These are phyloP conservation scores for Protobothrops flavoviridis DNA, from an alignment of 2,113 vertebrate genomes.

Conservation along the genomic window DNA sequence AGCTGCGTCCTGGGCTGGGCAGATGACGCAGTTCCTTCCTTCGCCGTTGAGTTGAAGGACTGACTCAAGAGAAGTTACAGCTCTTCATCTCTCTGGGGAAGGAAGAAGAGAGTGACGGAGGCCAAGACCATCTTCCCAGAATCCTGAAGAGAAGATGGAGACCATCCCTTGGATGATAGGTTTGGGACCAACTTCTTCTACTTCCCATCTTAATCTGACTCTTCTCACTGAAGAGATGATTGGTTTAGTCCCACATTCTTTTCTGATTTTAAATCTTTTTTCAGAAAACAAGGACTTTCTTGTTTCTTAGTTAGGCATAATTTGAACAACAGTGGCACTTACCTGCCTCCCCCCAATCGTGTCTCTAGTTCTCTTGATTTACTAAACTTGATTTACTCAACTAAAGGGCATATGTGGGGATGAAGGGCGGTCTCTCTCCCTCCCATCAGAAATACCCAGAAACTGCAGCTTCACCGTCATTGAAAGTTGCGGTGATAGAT, in stretches of 20 bases:
- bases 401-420: not conserved
- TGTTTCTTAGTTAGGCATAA: not conserved
- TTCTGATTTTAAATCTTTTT: not conserved
- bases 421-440: too few species aligned
- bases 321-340: not conserved
- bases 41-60: rapidly evolving
- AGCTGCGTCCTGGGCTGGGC: too few species aligned
- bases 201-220: not conserved
- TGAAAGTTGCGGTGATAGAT: too few species aligned
- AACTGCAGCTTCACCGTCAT: not conserved
- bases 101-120: not conserved
- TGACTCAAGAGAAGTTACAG: not conserved
- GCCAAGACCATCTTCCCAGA: too few species aligned
- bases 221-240: not conserved
- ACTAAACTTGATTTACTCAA: not conserved
- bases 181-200: not conserved
- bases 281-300: not conserved
- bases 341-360: not conserved
- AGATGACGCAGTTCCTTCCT: not conserved
- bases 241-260: not conserved
- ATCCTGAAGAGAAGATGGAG: not conserved
- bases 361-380: not conserved
- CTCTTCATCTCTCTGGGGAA: not conserved
- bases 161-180: not conserved
- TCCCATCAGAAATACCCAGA: not conserved